Evolutionary conservation across 2,113 vertebrate genomes (phyloP), one percentile per base, ranked within the genome.

Genomic region (Takifugu bimaculatus): DNA sequence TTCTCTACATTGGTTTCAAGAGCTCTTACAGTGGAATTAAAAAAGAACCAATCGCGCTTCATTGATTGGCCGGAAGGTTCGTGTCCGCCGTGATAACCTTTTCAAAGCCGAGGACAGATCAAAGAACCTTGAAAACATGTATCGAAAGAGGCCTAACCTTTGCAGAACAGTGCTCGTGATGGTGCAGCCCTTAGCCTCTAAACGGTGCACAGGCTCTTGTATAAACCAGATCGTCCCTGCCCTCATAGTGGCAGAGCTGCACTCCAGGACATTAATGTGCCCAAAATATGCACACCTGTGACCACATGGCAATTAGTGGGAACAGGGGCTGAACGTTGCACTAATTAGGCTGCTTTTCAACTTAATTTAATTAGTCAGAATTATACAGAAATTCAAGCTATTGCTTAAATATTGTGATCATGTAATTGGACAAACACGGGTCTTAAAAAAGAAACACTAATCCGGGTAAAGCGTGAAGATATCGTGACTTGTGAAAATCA

Each of bases 231-330:
- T 15, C 9, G 11, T 14, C 14, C 48, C 59, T 45, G 62, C 50
- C 12, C 47, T 60, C 57, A 54, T 60, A 70, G 75, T 69, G 70
- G 74, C 67, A 58, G 29, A 57, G 59, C 51, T 4, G 44, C 47
- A 44, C 54, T 52, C 3, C 27, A 47, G 64, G 66, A 49, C n/a
- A 4, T 51, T 62, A 70, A 63, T 55, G 25, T 15, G 35, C 26
- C 54, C 48, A 50, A 26, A 72, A 48, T 70, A 61, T 11, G 60
- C 62, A 44, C 85, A 85, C 83, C 83, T 87, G 83, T 84, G 66
- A 75, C 74, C 57, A 26, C 27, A 26, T 13, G 5, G 25, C 42
- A 54, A 47, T 58, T 44, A 54, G 13, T 26, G 13, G 35, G 53
- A 70, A 68, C 26, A 61, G 26, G 47, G 44, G 14, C 32, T 3